Base-by-base conservation (phyloP, 2,113 vertebrate genomes). In the Syrmaticus mikado region DNA sequence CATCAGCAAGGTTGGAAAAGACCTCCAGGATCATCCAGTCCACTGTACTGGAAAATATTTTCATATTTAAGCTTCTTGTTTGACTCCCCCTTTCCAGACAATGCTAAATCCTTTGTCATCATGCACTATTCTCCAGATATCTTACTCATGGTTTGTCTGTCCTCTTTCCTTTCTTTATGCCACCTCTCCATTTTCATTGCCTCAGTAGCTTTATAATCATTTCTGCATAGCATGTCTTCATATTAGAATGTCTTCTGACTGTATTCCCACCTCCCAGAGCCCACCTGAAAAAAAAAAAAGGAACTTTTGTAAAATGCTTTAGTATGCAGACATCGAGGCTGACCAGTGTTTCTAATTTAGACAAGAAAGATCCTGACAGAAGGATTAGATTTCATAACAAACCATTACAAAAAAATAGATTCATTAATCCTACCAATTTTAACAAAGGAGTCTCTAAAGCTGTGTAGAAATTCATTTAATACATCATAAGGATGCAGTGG, bases 321-420 rank as follows among this genome's bases (percentile, higher is more conserved):
- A 9, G 2, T 28, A 27, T 10, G 22, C 30, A 30, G 52, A 36
- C 41, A 65, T 2, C 0, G 5, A 22, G 62, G 22, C n/a, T 27
- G 30, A 8, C 28, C 25, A 41, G 50, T 34, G 36, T 7, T 30
- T 32, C 52, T 13, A 38, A 22, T 18, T 66, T 9, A 45, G 27
- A 27, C 4, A 4, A 30, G 3, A 61, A 28, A 2, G 3, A 4
- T 53, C 62, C 52, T 2, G 3, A 24, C 6, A 38, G 0, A n/a
- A 60, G 13, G 13, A 20, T 27, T 10, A 25, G 17, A 53, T 45
- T 65, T 72, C 48, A 70, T 8, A 60, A 43, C 20, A 2, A 38
- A 52, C 43, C 19, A 38, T n/a, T 32, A 55, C 20, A 50, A 65
- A 36, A 36, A 45, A 40, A 64, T 38, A 45, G 13, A 71, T 41